Conservation (phyloP, 2,113 vertebrate genomes). For the Sus scrofa region T2T-Sscrofa CM000812.6:207728501-207729000, state of each 20-base stretch:
- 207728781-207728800: not conserved
- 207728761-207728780: conserved; percentile 39
- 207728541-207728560: conserved; percentile 20
- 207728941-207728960: not conserved
- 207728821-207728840: not conserved
- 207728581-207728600: conserved; percentile 19
- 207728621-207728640: not conserved
- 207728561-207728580: conserved; percentile 37
- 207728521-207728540: conserved; percentile 50
- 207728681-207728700: not conserved
- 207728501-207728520: conserved; percentile 52
- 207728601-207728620: conserved; percentile 48
- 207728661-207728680: conserved; percentile 61
- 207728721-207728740: conserved; percentile 58
- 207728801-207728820: not conserved
- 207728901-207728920: not conserved
- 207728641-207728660: conserved; percentile 43
- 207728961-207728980: not conserved
- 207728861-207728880: not conserved
- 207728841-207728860: not conserved
- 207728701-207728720: not conserved
- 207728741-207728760: not conserved
- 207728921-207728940: not conserved
- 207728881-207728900: not conserved
- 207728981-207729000: not conserved